Base-by-base conservation (phyloP, 1,140 invertebrate species). In the Batillaria attramentaria region DNA sequence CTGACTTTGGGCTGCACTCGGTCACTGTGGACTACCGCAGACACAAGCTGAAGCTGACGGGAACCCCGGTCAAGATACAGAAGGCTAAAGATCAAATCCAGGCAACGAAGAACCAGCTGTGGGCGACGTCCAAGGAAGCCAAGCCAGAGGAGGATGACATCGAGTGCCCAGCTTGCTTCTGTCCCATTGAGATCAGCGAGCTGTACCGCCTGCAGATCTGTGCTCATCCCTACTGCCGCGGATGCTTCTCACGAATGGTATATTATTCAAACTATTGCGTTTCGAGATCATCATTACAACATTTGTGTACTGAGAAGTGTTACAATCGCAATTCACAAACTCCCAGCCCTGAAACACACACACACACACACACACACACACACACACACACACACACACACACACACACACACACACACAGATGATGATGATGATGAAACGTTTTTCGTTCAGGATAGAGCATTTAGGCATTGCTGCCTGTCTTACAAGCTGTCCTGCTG, bases 221-320 rank as follows among this genome's bases (percentile, higher is more conserved):
- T 82, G 88, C 87, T 0, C 88, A 89, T 81, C 33, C 84, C 5
- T 89, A 88, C 43, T 89, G 88, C 66, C 66, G 70, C 5, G 81
- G 79, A 13, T 89, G 88, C 69, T n/a, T 88, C 4, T 69, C 72
- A 18, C 54, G 77, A n/a, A n/a, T n/a, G n/a, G n/a, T 10, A 3
- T 46, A 33, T 42, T 46, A 13, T 46, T 72, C 39, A 20, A 46
- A 42, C 4, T 13, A 28, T 5, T 24, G 70, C 4, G 13, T n/a
- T 24, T 24, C 13, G 43, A 8, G 10, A 4, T 42, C 6, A 18
- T 42, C 39, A 35, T 16, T 8, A 35, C 5, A 42, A 35, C 2
- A 60, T 4, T 37, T 6, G 16, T 24, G 2, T 16, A 33, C n/a
- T n/a, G n/a, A n/a, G n/a, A n/a, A 43, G 16, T 13, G 54, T 28